Evolutionary conservation across 2,113 vertebrate genomes (phyloP).

Genomic region (Pipra filicauda): DNA sequence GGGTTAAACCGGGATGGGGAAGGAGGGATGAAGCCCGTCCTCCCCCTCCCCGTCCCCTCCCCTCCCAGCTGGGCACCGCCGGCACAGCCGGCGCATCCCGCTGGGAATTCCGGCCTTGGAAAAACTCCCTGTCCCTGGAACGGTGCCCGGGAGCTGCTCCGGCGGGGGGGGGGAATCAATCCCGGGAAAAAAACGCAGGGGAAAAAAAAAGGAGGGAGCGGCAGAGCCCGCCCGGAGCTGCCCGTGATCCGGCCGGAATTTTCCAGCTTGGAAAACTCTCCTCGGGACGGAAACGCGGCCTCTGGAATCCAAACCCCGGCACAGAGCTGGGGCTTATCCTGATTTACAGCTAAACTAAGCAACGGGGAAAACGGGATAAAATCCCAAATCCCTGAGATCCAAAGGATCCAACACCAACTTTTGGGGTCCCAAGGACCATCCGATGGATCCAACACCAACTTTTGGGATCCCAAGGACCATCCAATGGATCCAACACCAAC

Average conservation of each 20-base stretch:
- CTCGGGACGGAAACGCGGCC: background rate
- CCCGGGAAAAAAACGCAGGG: background rate
- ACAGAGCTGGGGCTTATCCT: accelerated
- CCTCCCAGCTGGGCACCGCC: background rate
- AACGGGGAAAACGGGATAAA: accelerated
- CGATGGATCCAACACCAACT: background rate
- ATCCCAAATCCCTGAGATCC: background rate
- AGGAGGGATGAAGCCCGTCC: background rate
- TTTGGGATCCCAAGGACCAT: no score
- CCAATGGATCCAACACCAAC: no score
- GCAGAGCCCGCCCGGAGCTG: background rate
- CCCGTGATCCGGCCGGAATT: accelerated
- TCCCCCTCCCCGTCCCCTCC: background rate
- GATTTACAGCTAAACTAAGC: accelerated
- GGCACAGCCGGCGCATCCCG: background rate
- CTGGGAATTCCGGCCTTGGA: background rate
- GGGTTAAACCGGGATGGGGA: background rate
- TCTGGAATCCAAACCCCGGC: accelerated
- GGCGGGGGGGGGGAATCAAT: background rate
- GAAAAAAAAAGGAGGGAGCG: background rate
- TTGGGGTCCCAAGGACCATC: no score
- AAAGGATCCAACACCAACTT: accelerated
- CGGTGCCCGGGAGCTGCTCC: accelerated
- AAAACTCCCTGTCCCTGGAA: background rate
- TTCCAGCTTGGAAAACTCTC: background rate